Evolutionary conservation across 2,888 invertebrate species (phyloP).

Genomic region (Noctuana brunneofusca): DNA sequence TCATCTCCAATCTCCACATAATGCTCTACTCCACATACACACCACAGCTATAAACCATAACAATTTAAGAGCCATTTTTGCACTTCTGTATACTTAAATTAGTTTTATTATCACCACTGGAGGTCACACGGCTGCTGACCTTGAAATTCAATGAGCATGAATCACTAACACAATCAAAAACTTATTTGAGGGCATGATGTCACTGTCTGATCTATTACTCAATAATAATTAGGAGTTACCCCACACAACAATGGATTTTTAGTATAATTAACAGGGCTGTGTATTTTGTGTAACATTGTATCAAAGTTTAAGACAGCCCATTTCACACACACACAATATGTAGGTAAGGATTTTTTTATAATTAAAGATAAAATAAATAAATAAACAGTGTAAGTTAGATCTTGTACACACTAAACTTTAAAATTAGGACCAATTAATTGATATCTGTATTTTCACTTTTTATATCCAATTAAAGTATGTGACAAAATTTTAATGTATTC

Average conservation of each 20-base stretch:
- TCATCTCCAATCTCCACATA: not conserved
- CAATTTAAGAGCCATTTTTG: constrained; percentile 4
- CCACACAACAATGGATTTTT: constrained; percentile 6
- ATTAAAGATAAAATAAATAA: too few relatives aligned
- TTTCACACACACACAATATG: too few relatives aligned
- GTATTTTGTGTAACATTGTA: not conserved
- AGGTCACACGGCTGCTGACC: constrained; percentile 23
- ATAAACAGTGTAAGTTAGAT: too few relatives aligned
- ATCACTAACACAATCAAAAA: constrained; percentile 33
- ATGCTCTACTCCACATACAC: too few relatives aligned
- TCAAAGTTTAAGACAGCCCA: too few relatives aligned
- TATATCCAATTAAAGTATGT: too few relatives aligned
- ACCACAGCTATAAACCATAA: constrained; percentile 1
- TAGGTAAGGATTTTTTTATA: too few relatives aligned
- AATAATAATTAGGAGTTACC: constrained; percentile 55
- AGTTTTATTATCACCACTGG: constrained; percentile 27
- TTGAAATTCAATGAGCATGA: constrained; percentile 24
- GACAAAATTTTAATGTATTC: too few relatives aligned
- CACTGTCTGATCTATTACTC: constrained; percentile 54
- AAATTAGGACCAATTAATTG: too few relatives aligned
- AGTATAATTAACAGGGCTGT: not conserved
- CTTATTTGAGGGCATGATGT: constrained; percentile 67
- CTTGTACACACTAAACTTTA: too few relatives aligned
- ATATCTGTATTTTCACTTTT: too few relatives aligned
- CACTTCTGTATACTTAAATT: not conserved